These are phyloP conservation scores for Sebastes hubbsi DNA, from an alignment of 2,797 vertebrate species.

Conservation along the genomic window DNA sequence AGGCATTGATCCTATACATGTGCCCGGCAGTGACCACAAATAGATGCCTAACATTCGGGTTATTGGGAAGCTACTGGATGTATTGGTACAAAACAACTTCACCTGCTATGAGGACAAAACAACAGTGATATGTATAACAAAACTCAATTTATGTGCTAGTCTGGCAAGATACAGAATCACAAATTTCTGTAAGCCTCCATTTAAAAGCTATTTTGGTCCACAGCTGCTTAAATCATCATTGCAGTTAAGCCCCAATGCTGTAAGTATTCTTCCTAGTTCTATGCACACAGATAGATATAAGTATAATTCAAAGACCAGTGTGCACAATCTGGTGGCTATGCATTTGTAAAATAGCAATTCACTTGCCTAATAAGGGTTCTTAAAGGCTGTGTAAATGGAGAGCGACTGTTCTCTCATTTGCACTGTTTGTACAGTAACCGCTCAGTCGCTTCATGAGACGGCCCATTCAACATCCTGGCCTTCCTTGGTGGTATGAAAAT, in stretches of 20 bases:
- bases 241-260: conserved; percentile 8
- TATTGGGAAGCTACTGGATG: background rate
- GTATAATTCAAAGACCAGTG: conserved; percentile 19
- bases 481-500: background rate
- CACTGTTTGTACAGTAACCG: conserved; percentile 11
- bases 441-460: conserved; percentile 40
- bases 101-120: background rate
- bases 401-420: conserved; percentile 39
- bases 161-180: background rate
- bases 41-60: background rate
- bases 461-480: conserved; percentile 16
- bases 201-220: conserved; percentile 16
- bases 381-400: conserved; percentile 41
- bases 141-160: background rate
- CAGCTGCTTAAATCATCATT: conserved; percentile 26
- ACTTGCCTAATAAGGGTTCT: conserved; percentile 30
- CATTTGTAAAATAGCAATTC: conserved; percentile 34
- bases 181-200: background rate
- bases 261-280: conserved; percentile 4
- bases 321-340: background rate
- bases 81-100: background rate
- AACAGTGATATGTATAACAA: background rate
- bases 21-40: background rate
- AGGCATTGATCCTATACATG: conserved; percentile 6
- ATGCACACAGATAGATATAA: conserved; percentile 18